Base-by-base conservation (phyloP, 2,888 invertebrate species). In the Hermodice carunculata region DNA sequence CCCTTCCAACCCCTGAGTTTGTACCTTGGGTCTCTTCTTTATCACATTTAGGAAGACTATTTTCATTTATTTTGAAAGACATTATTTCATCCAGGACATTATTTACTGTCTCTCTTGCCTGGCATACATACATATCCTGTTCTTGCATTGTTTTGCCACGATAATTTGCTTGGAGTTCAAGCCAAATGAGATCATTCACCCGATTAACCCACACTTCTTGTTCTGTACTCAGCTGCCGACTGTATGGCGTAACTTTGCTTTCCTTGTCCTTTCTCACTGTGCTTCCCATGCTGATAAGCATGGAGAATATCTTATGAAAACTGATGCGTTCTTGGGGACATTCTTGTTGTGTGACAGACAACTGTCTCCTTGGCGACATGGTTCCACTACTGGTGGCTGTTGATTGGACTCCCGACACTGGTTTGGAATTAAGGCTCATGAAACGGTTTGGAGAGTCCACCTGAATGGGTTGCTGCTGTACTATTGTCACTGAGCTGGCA, bases 121-220 rank as follows among this genome's bases (percentile, higher is more conserved):
- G 87, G 79, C 92, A 92, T 22, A 95, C 88, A 19, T 90, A 92
- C 63, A 90, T 90, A 84, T 95, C 94, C 86, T 94, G 94, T 77
- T 93, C 92, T 57, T 91, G 89, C 22, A 91, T 89, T 0, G 90
- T 90, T 51, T 93, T 43, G 22, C 73, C 71, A 65, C 71, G 71
- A 43, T 22, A 34, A 88, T 91, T 91, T 0, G 95, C 95, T 86
- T 94, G 93, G 68, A 96, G 87, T 87, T 95, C 95, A 75, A 96
- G 86, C 96, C 96, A 96, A 76, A 96, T 93, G 74, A 94, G 89
- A 87, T 96, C 95, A 86, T 94, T 94, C 54, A 94, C 87, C 87
- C 94, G 93, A 75, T 92, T 94, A 86, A 94, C 94, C 93, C 94
- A 95, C 46, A 93, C 88, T 67, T 93, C 91, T 82, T 95, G 94